These are phyloP conservation scores for Macrophya annulata DNA, from an alignment of 2,888 invertebrate genomes.

Conservation along the genomic window DNA sequence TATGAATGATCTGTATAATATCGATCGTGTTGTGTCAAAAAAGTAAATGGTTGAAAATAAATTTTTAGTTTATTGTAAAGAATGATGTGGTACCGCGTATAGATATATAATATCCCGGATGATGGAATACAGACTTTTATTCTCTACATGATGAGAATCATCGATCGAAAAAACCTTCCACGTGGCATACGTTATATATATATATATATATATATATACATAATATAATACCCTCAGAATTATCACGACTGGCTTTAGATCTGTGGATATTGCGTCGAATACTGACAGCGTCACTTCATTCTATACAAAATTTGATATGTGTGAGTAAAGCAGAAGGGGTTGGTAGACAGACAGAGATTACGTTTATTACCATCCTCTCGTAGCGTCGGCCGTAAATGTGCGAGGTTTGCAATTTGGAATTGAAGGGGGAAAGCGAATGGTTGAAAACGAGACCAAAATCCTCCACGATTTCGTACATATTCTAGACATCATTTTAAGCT, in stretches of 20 bases:
- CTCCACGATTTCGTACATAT: background rate
- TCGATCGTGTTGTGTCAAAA: background rate
- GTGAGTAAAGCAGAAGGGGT: constrained; percentile 7
- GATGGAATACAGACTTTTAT: background rate
- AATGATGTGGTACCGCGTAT: background rate
- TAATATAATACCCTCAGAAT: background rate
- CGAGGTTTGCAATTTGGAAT: constrained; percentile 40
- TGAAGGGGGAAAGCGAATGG: background rate
- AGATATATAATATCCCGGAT: background rate
- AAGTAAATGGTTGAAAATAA: background rate
- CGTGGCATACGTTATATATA: background rate
- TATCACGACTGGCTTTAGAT: constrained; percentile 19
- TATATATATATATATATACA: background rate
- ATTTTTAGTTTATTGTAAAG: background rate
- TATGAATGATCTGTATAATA: background rate
- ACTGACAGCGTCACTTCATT: background rate
- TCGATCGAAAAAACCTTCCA: background rate
- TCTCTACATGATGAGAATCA: background rate
- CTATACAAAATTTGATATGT: background rate
- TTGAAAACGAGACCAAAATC: background rate
- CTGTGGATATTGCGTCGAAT: constrained; percentile 6
- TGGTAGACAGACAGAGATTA: constrained; percentile 25
- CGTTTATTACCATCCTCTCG: constrained; percentile 35
- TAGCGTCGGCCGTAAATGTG: constrained; percentile 19
- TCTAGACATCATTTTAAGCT: background rate